phyloP scores from a whole-genome alignment of 2,888 invertebrate species.

The Eristalinus sepulchralis region DNA sequence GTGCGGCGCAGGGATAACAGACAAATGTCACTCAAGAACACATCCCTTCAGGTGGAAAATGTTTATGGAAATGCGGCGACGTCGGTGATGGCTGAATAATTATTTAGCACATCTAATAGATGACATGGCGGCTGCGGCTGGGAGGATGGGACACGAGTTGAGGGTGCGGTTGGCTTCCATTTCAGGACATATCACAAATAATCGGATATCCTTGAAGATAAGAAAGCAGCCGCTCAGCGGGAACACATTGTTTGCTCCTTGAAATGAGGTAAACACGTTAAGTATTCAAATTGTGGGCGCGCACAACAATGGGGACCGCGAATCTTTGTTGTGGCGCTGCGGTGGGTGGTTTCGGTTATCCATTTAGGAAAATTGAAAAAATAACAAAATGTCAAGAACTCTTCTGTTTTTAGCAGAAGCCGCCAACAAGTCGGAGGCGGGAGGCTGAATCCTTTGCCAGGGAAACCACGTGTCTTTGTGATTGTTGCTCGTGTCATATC shows the following conservation, averaged over 20 bases:
- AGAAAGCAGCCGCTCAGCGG: neutral
- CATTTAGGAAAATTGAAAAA: too few relatives aligned
- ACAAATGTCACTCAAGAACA: conserved; percentile 43
- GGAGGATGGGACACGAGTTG: too few relatives aligned
- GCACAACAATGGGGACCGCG: neutral
- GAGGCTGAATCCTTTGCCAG: neutral
- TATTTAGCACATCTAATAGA: conserved; percentile 39
- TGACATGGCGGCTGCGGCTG: neutral
- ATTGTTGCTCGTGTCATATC: neutral
- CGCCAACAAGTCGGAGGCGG: neutral
- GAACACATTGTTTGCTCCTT: conserved; percentile 29
- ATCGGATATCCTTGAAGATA: conserved; percentile 41
- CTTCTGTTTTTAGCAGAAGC: neutral
- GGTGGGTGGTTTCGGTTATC: too few relatives aligned
- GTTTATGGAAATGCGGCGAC: conserved; percentile 40
- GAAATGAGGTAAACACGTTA: conserved; percentile 50
- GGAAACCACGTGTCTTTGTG: neutral
- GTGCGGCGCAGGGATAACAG: conserved; percentile 1
- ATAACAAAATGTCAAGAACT: neutral
- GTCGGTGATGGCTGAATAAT: conserved; percentile 33
- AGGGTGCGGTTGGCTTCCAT: neutral
- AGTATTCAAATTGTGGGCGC: conserved; percentile 32
- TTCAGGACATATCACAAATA: neutral
- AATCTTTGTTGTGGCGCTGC: conserved; percentile 18
- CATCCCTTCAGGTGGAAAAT: conserved; percentile 44